Conservation (phyloP, 2,888 invertebrate species). For the Diarsia dahlii region DNA sequence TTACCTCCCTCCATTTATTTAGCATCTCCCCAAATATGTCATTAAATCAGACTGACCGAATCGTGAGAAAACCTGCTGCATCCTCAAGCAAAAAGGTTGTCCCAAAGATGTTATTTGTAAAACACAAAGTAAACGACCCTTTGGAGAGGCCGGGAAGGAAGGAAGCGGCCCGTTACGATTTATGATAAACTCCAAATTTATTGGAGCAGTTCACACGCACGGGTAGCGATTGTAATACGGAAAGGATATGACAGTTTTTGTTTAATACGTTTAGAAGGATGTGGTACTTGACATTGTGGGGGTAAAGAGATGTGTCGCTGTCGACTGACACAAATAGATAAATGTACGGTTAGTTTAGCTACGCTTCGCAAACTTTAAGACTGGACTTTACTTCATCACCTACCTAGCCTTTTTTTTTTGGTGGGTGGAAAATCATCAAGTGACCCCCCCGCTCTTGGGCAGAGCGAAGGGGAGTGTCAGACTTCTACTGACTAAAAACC, state of each 20-base stretch:
- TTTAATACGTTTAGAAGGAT: conserved; percentile 40
- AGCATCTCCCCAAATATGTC: not conserved
- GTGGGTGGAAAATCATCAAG: too few relatives aligned
- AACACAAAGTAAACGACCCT: conserved; percentile 41
- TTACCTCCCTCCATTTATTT: not conserved
- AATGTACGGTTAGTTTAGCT: not conserved
- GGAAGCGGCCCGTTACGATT: conserved; percentile 72
- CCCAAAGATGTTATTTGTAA: conserved; percentile 47
- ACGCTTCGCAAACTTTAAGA: not conserved
- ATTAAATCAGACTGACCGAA: conserved; percentile 15
- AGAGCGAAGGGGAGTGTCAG: too few relatives aligned
- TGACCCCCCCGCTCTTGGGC: too few relatives aligned
- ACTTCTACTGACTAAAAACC: too few relatives aligned
- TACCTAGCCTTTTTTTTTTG: too few relatives aligned
- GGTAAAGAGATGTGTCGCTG: not conserved
- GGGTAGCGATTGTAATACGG: conserved; percentile 45
- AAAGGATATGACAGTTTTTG: conserved; percentile 62
- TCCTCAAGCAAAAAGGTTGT: conserved; percentile 46
- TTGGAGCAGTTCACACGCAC: conserved; percentile 72
- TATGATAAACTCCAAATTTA: conserved; percentile 53
- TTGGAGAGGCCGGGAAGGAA: conserved; percentile 62
- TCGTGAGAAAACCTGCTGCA: conserved; percentile 51
- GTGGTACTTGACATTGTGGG: conserved; percentile 12
- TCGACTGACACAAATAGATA: not conserved
- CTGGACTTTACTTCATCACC: not conserved